phyloP scores from a whole-genome alignment of 2,113 vertebrate genomes.

The Aegypius monachus region DNA sequence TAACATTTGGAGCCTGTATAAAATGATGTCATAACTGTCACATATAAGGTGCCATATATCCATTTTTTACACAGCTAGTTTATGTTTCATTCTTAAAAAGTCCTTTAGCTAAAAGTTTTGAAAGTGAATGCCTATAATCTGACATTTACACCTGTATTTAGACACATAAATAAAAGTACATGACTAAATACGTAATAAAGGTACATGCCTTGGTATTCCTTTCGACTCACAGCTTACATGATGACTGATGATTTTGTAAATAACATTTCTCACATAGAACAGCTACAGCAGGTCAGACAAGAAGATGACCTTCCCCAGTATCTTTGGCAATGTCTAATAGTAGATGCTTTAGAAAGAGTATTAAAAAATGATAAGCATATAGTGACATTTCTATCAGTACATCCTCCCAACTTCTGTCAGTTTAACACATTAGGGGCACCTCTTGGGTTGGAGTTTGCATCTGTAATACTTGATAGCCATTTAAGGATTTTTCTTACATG shows the following conservation, averaged over 20 bases:
- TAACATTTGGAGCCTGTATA: background rate
- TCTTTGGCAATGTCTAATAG: background rate
- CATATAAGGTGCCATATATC: background rate
- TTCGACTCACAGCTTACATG: background rate
- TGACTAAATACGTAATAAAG: background rate
- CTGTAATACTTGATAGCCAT: background rate
- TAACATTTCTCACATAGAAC: background rate
- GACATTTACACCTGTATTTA: background rate
- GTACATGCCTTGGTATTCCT: background rate
- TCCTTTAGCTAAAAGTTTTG: background rate
- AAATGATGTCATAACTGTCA: background rate
- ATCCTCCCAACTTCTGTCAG: background rate
- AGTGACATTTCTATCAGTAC: background rate
- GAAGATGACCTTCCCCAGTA: background rate
- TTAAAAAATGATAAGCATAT: background rate
- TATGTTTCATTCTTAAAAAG: background rate
- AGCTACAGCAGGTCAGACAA: background rate
- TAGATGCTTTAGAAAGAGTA: background rate
- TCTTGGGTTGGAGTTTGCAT: background rate
- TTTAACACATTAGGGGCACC: background rate
- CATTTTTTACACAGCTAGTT: background rate
- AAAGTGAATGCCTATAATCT: background rate
- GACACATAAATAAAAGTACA: background rate
- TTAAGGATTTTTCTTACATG: background rate
- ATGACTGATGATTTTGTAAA: background rate